These are phyloP conservation scores for Characodon lateralis DNA, from an alignment of 2,797 vertebrate genomes.

Conservation along the genomic window DNA sequence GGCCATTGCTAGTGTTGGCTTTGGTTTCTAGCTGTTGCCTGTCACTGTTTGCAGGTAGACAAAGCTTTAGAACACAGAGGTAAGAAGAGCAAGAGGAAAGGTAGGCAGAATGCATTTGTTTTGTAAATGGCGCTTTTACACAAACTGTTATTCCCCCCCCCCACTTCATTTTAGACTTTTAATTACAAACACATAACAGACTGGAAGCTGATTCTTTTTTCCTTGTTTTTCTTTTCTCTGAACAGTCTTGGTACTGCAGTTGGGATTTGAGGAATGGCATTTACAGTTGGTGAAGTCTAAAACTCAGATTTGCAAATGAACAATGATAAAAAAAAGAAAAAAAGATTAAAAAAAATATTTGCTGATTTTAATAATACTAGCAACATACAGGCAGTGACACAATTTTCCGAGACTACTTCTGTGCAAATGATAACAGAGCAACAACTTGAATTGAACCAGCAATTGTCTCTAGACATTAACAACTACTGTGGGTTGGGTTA, in stretches of 20 bases:
- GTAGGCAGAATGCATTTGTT: constrained; percentile 91
- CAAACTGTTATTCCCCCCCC: constrained; percentile 77
- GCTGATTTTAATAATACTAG: constrained; percentile 89
- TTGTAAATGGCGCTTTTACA: constrained; percentile 86
- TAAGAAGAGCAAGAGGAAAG: constrained; percentile 95
- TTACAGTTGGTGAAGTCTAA: constrained; percentile 96
- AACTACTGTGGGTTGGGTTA: constrained; percentile 96
- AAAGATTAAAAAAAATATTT: constrained; percentile 61
- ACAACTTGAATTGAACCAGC: constrained; percentile 99
- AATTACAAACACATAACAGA: constrained; percentile 89
- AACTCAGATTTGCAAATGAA: constrained; percentile 68
- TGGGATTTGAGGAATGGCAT: constrained; percentile 90
- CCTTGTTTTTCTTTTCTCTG: constrained; percentile 42
- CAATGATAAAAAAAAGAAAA: constrained; percentile 24
- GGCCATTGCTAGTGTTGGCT: constrained; percentile 99
- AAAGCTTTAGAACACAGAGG: constrained; percentile 99
- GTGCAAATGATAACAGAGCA: constrained; percentile 99
- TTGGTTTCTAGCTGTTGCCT: constrained; percentile 99
- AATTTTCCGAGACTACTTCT: constrained; percentile 97
- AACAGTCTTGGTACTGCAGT: constrained; percentile 92
- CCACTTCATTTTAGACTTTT: constrained; percentile 87
- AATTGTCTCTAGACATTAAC: constrained; percentile 97
- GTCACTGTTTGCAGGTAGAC: constrained; percentile 99
- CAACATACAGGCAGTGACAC: constrained; percentile 99
- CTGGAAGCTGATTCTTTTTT: constrained; percentile 86